Conservation (phyloP, 2,888 invertebrate genomes). For the Dicyrtoma fusca region DNA sequence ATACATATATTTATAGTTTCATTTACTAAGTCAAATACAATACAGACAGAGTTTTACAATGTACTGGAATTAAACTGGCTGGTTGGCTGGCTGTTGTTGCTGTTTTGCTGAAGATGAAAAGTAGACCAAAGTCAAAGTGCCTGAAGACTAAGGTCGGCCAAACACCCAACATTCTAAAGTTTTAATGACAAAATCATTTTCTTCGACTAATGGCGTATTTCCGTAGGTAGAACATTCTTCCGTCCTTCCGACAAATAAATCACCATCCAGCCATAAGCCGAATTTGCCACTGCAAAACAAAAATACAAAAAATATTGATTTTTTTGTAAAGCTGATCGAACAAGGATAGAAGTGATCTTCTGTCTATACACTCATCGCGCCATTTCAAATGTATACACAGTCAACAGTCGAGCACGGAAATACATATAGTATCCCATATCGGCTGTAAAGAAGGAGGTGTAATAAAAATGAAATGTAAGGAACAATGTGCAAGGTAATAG, state of each 20-base stretch:
- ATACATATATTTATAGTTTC: not conserved
- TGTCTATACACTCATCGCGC: not conserved
- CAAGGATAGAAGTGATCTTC: not conserved
- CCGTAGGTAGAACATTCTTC: conserved; percentile 95
- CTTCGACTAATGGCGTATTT: conserved; percentile 89
- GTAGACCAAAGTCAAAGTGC: too few species aligned
- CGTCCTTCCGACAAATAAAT: conserved; percentile 92
- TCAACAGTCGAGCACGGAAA: not conserved
- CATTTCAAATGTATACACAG: too few species aligned
- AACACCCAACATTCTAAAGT: conserved; percentile 99
- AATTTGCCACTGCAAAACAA: conserved; percentile 79
- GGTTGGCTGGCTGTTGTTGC: not conserved
- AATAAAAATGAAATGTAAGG: not conserved
- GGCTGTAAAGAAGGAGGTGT: not conserved
- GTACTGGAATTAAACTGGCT: not conserved
- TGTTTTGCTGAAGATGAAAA: not conserved
- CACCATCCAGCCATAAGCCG: conserved; percentile 97
- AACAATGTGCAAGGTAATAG: too few species aligned
- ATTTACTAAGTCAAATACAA: not conserved
- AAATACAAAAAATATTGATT: conserved; percentile 24
- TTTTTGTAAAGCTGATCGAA: not conserved
- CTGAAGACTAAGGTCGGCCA: conserved; percentile 54
- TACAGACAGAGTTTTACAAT: not conserved
- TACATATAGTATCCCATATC: not conserved
- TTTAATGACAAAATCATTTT: conserved; percentile 96